These are phyloP conservation scores for Brienomyrus longianalis DNA, from an alignment of 2,113 vertebrate species.

Conservation along the genomic window DNA sequence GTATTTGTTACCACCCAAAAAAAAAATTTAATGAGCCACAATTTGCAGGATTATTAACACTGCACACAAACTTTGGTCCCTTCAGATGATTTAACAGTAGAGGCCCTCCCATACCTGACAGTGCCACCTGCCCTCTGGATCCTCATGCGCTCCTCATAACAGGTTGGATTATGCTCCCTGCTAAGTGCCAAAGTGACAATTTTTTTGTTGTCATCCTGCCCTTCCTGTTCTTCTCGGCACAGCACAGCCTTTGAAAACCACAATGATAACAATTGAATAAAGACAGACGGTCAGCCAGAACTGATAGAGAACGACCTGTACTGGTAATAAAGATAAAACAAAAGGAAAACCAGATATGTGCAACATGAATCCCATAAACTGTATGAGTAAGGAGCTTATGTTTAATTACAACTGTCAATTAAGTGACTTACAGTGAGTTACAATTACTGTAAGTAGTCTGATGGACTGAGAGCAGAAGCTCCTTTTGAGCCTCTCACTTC, in stretches of 20 bases:
- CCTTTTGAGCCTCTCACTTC: neutral
- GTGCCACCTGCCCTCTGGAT: constrained; percentile 93
- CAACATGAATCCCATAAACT: neutral
- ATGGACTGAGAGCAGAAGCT: neutral
- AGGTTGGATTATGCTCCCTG: constrained; percentile 90
- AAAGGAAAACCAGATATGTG: neutral
- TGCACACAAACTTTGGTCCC: neutral
- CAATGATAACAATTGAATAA: neutral
- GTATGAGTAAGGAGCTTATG: neutral
- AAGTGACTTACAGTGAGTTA: no score
- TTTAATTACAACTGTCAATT: neutral
- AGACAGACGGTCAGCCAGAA: no score
- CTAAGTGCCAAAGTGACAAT: constrained; percentile 77
- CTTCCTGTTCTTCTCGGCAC: constrained; percentile 69
- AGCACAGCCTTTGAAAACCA: constrained; percentile 71
- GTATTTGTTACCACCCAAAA: neutral
- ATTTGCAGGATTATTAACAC: neutral
- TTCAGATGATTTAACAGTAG: neutral
- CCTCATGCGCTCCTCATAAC: constrained; percentile 91
- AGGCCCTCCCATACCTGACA: constrained; percentile 69
- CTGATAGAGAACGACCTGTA: neutral
- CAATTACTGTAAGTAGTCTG: neutral
- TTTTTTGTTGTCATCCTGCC: constrained; percentile 60
- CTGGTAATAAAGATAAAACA: neutral
- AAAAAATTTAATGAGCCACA: neutral